These are phyloP conservation scores for Ectobius pallidus DNA, from an alignment of 2,888 invertebrate species.

Conservation along the genomic window DNA sequence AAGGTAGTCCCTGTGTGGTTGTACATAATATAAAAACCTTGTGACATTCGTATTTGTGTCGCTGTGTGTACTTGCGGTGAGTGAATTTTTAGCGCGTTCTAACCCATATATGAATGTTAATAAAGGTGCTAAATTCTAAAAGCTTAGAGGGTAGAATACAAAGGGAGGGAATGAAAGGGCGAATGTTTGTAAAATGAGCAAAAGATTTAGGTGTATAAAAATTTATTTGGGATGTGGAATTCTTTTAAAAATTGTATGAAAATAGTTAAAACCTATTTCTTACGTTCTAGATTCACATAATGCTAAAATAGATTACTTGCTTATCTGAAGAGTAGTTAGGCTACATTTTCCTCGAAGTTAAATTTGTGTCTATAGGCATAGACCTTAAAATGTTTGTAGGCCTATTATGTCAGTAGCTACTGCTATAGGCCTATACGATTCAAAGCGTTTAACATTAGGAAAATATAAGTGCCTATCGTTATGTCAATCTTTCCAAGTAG, in stretches of 20 bases:
- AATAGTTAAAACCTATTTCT: too few relatives aligned
- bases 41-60: constrained; percentile 15
- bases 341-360: too few relatives aligned
- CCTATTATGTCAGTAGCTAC: too few relatives aligned
- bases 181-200: constrained; percentile 20
- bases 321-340: too few relatives aligned
- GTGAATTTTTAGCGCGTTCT: constrained; percentile 23
- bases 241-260: background rate
- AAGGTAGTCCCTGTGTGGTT: background rate
- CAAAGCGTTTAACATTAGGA: too few relatives aligned
- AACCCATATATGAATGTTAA: constrained; percentile 27
- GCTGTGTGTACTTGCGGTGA: constrained; percentile 17
- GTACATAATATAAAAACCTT: constrained; percentile 11
- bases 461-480: too few relatives aligned
- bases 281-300: too few relatives aligned
- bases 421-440: too few relatives aligned
- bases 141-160: background rate
- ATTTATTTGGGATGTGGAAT: background rate
- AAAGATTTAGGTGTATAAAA: constrained; percentile 22
- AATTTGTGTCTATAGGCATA: too few relatives aligned
- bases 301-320: too few relatives aligned
- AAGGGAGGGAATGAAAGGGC: constrained; percentile 5
- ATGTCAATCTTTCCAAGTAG: too few relatives aligned
- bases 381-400: too few relatives aligned
- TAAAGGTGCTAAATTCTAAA: constrained; percentile 22